Evolutionary conservation across 2,113 vertebrate genomes (phyloP).

Genomic region (Caloenas nicobarica): DNA sequence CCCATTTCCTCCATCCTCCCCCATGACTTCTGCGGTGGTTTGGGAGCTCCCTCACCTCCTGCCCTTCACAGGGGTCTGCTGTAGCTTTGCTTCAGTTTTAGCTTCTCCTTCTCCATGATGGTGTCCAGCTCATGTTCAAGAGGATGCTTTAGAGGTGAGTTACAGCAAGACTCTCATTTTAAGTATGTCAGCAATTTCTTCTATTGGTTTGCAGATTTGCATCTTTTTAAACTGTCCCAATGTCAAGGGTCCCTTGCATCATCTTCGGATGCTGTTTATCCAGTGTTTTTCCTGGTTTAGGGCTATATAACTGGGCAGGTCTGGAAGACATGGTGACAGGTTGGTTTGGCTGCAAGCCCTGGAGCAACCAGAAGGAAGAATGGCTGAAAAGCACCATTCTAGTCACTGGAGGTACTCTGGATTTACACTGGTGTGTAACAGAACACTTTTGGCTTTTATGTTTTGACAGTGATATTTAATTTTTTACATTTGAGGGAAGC

Average conservation of each 20-base stretch:
- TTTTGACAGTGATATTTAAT: background rate
- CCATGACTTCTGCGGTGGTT: background rate
- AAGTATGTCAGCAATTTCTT: background rate
- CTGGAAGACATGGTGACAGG: background rate
- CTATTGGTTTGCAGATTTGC: background rate
- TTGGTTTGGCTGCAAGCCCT: background rate
- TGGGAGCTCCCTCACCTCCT: background rate
- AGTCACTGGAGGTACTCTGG: background rate
- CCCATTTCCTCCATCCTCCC: background rate
- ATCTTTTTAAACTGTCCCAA: background rate
- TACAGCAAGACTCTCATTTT: background rate
- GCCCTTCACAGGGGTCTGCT: background rate
- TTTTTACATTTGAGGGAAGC: background rate
- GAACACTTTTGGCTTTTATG: background rate
- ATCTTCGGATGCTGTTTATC: background rate
- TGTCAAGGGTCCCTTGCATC: background rate
- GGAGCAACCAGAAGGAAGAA: background rate
- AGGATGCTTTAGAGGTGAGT: background rate
- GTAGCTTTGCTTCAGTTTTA: background rate
- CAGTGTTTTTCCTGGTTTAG: background rate
- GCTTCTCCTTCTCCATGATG: background rate
- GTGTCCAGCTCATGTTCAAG: background rate
- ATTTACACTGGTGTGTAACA: background rate
- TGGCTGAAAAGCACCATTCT: background rate
- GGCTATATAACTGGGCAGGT: background rate